Evolutionary conservation across 2,797 vertebrate genomes (phyloP), one percentile per base, ranked within the genome.

Genomic region (Anas flavirostris): DNA sequence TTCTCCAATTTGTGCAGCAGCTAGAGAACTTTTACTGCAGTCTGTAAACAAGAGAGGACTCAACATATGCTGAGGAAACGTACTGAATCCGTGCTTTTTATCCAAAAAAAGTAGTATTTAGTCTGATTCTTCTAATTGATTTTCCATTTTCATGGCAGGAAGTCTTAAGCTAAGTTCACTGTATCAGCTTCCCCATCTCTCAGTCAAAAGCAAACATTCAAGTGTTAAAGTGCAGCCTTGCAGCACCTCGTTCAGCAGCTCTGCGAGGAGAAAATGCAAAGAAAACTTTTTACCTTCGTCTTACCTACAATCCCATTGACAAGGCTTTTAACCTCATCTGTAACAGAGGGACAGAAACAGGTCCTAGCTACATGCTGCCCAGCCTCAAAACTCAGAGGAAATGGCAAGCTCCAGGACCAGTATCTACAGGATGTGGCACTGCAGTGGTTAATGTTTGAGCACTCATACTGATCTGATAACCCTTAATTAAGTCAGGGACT

Each of bases 1-100:
- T 33, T 28, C 29, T 28, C 70, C 41, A 35, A 64, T 75, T 76
- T 43, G 26, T 68, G 29, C 67, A 86, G 59, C 21, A 84, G 28
- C 58, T 26, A 48, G 48, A 22, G 48, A 88, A 64, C 31, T 58
- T 86, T 43, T 25, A 17, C 64, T 46, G 7, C 6, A 59, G 35
- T n/a, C 43, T 41, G 4, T 16, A 75, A 64, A 60, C 60, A 28
- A 59, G 23, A 21, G 10, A 67, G 39, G 37, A 81, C 48, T n/a
- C 43, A 26, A 58, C 50, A 66, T 5, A 25, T 0, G 0, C 31
- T 31, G 41, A 86, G 15, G 19, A 39, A 72, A 50, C 0, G 0
- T 18, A 39, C 8, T 0, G 1, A 52, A 23, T 25, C 9, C 39
- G 25, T 66, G 2, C 2, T 7, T 12, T 75, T 62, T 35, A 26